Evolutionary conservation across 2,113 vertebrate species (phyloP).

Genomic region (Cynocephalus volans): DNA sequence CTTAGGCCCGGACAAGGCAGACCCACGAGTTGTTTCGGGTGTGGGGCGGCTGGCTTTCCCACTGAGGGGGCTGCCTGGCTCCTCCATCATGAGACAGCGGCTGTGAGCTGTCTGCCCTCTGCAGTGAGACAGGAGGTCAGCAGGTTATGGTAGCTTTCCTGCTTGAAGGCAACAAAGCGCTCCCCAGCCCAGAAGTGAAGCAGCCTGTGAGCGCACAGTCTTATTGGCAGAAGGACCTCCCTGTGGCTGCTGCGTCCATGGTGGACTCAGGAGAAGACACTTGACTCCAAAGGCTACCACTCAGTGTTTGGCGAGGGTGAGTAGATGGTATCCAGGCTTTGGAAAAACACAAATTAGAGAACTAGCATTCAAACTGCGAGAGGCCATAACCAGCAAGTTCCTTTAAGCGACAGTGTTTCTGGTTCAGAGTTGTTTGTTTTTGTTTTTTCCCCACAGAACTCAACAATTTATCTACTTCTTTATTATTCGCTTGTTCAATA

Average conservation of each 20-base stretch:
- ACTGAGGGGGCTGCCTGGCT: no score
- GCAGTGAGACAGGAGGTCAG: no score
- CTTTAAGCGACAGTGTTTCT: background rate
- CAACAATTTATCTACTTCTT: background rate
- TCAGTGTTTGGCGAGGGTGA: background rate
- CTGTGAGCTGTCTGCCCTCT: no score
- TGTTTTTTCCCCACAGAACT: background rate
- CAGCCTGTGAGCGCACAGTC: background rate
- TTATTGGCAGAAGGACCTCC: no score
- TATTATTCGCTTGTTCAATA: background rate
- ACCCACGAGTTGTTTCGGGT: no score
- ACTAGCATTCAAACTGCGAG: background rate
- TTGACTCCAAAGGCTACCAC: background rate
- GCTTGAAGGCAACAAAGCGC: no score
- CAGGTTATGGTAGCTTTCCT: no score
- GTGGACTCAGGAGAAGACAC: no score
- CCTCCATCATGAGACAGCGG: no score
- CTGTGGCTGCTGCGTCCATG: no score
- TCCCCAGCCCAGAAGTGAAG: background rate
- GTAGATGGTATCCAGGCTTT: background rate
- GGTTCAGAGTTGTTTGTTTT: background rate
- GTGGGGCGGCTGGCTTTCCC: no score
- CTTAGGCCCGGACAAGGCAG: no score
- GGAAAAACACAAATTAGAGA: background rate
- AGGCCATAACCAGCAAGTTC: background rate